A percentile compares a stretch with the other conserved stretches of the same genome.
phyloP scores from a whole-genome alignment of 2,797 vertebrate species.

The Hypotaenidia okinawae region DNA sequence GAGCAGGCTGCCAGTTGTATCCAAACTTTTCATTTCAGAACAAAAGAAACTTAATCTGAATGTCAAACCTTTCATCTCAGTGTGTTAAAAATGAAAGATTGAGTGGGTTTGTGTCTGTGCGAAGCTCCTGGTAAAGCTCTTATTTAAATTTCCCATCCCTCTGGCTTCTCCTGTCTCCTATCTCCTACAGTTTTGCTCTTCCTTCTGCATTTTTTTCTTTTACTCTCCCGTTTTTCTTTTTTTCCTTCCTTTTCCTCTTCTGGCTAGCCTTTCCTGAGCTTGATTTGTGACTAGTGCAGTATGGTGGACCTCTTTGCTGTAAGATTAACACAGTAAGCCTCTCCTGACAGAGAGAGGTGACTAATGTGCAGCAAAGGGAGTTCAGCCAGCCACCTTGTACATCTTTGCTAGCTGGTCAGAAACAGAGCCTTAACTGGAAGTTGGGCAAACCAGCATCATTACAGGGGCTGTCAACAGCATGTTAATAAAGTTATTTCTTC shows the following conservation, averaged over 20 bases:
- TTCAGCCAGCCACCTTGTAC: slow-evolving; percentile 5
- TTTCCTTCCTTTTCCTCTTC: not conserved
- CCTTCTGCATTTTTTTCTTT: not conserved
- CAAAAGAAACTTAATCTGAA: not conserved
- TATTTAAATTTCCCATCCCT: not conserved
- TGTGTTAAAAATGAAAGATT: not conserved
- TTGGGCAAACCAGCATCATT: not conserved
- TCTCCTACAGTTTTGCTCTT: not conserved
- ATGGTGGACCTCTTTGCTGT: not conserved
- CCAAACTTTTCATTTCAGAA: not conserved
- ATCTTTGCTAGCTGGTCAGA: slow-evolving; percentile 39
- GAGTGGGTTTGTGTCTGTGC: not conserved
- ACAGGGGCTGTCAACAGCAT: slow-evolving; percentile 42
- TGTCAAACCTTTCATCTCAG: not conserved
- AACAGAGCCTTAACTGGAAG: slow-evolving; percentile 69
- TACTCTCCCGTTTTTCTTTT: not conserved
- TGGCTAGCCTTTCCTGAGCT: not conserved
- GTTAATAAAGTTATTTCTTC: slow-evolving; percentile 60
- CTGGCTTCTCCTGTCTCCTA: not conserved
- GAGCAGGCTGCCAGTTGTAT: not conserved
- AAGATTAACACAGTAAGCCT: not conserved
- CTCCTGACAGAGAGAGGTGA: not conserved
- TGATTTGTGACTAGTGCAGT: not conserved
- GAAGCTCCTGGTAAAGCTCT: not conserved
- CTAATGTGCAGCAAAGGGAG: not conserved